phyloP scores from a whole-genome alignment of 2,888 invertebrate species.

The Scaptomyza polygonia region DNA sequence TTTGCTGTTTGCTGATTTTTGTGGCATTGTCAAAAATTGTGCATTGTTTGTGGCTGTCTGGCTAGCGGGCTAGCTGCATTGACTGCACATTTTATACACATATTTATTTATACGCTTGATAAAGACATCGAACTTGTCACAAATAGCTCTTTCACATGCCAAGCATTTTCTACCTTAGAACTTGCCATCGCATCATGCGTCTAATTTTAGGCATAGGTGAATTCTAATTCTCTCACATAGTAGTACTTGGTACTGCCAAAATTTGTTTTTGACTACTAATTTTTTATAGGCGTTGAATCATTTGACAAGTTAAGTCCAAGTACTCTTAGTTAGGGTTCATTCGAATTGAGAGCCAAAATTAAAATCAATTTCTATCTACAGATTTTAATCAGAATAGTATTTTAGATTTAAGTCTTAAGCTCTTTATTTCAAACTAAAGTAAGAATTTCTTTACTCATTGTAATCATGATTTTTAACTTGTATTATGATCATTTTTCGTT shows the following conservation, averaged over 20 bases:
- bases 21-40: slow-evolving; percentile 71
- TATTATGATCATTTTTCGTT: not conserved
- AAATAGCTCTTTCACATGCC: slow-evolving; percentile 71
- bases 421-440: too few species aligned
- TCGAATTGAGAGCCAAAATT: not conserved
- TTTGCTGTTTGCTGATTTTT: slow-evolving; percentile 35
- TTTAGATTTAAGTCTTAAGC: too few species aligned
- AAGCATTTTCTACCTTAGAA: slow-evolving; percentile 53
- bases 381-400: not conserved
- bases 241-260: slow-evolving; percentile 32
- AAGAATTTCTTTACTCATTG: too few species aligned
- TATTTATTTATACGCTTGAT: slow-evolving; percentile 70
- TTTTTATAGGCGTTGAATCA: slow-evolving; percentile 46
- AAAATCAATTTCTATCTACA: not conserved
- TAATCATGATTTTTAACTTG: not conserved
- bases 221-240: slow-evolving; percentile 9
- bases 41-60: slow-evolving; percentile 28
- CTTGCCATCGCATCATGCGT: slow-evolving; percentile 67
- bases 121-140: slow-evolving; percentile 81
- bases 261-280: slow-evolving; percentile 31
- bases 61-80: slow-evolving; percentile 22
- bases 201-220: slow-evolving; percentile 72
- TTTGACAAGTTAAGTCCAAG: slow-evolving; percentile 28
- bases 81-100: slow-evolving; percentile 34
- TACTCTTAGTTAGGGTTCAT: not conserved